Conservation (phyloP, 23 tunicate species). For the Ascidia mentula region DNA sequence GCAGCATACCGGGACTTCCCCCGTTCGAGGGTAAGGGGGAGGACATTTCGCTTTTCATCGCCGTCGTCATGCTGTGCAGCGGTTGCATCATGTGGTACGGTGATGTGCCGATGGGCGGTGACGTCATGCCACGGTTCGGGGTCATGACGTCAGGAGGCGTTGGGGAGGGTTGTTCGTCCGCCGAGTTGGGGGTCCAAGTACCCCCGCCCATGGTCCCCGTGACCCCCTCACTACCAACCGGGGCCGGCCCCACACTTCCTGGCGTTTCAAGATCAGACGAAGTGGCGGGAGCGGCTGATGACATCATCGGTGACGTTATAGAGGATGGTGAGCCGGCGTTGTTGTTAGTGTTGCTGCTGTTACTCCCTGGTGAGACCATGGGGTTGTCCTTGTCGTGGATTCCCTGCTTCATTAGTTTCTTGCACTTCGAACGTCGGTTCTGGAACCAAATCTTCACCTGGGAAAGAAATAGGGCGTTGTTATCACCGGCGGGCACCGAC, state of each 20-base stretch:
- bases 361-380: constrained; percentile 74
- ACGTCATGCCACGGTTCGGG: constrained; percentile 71
- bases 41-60: constrained; percentile 80
- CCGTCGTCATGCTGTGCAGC: constrained; percentile 47
- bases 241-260: constrained; percentile 30
- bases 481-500: neutral
- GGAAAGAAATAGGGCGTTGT: neutral
- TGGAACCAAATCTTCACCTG: constrained; percentile 99
- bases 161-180: constrained; percentile 62
- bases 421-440: constrained; percentile 97
- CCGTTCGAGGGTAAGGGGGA: constrained; percentile 64
- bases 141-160: constrained; percentile 57
- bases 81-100: constrained; percentile 38
- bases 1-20: constrained; percentile 50
- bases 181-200: constrained; percentile 70
- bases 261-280: constrained; percentile 54
- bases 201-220: constrained; percentile 19
- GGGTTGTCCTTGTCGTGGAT: constrained; percentile 92
- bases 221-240: constrained; percentile 16
- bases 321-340: constrained; percentile 75
- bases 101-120: constrained; percentile 38
- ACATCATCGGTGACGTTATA: constrained; percentile 83
- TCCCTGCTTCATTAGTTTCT: constrained; percentile 95
- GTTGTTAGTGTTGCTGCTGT: constrained; percentile 77
- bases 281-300: constrained; percentile 24